These are phyloP conservation scores for Champsocephalus esox DNA, from an alignment of 2,797 vertebrate genomes.

Conservation along the genomic window DNA sequence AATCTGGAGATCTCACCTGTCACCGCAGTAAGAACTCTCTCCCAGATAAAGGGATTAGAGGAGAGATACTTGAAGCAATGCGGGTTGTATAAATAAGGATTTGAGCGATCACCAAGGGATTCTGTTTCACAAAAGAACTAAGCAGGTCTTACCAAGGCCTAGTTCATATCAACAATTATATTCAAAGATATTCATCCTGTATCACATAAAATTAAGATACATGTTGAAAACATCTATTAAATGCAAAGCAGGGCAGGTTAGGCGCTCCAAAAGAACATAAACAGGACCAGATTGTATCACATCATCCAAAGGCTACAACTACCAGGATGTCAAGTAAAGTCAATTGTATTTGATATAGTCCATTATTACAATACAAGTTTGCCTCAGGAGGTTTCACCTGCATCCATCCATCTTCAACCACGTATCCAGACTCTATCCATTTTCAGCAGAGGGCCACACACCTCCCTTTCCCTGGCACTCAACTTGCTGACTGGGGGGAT, in stretches of 20 bases:
- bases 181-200: constrained; percentile 8
- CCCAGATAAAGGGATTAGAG: constrained; percentile 59
- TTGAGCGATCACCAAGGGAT: constrained; percentile 37
- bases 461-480: too few relatives aligned
- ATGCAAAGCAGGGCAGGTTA: background rate
- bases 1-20: constrained; percentile 60
- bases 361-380: too few relatives aligned
- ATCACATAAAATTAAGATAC: constrained; percentile 9
- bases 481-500: too few relatives aligned
- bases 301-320: too few relatives aligned
- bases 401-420: too few relatives aligned
- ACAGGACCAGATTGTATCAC: too few relatives aligned
- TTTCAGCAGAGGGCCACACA: too few relatives aligned
- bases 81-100: constrained; percentile 46
- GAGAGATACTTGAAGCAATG: constrained; percentile 58
- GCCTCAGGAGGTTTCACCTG: too few relatives aligned
- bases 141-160: background rate
- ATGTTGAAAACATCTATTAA: background rate
- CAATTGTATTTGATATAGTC: too few relatives aligned
- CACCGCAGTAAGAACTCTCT: constrained; percentile 43
- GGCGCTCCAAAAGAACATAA: too few relatives aligned
- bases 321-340: too few relatives aligned
- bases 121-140: constrained; percentile 9
- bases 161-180: constrained; percentile 14
- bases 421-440: too few relatives aligned